Conservation (phyloP, 2,888 invertebrate genomes). For the Gibbula magus region DNA sequence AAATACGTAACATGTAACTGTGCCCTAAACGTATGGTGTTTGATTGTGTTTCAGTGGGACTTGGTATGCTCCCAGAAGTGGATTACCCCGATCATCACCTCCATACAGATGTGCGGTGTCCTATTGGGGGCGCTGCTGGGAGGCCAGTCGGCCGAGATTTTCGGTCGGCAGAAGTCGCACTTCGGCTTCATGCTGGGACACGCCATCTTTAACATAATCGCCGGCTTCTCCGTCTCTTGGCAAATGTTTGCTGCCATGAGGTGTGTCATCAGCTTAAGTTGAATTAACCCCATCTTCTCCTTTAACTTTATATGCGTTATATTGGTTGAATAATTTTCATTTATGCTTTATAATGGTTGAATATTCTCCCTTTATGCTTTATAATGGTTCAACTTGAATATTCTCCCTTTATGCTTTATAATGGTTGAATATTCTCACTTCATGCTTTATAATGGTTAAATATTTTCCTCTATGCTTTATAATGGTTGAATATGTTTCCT, state of each 20-base stretch:
- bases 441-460: no score
- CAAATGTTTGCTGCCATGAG: conserved; percentile 53
- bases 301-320: no score
- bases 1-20: no score
- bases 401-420: no score
- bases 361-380: no score
- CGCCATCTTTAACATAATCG: conserved; percentile 35
- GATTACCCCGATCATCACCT: conserved; percentile 46
- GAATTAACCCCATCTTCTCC: no score
- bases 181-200: conserved; percentile 37
- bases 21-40: background rate
- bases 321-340: no score
- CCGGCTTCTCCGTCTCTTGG: conserved; percentile 52
- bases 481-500: no score
- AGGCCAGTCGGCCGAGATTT: conserved; percentile 48
- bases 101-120: conserved; percentile 54
- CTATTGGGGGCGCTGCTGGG: conserved; percentile 43
- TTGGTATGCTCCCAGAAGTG: conserved; percentile 49
- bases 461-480: no score
- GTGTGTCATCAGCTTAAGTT: conserved; percentile 51
- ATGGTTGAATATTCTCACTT: no score
- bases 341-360: no score
- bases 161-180: conserved; percentile 51
- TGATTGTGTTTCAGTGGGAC: conserved; percentile 44
- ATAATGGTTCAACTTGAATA: no score